Evolutionary conservation across 1,140 invertebrate species (phyloP).

Genomic region (Drosophila dunni): DNA sequence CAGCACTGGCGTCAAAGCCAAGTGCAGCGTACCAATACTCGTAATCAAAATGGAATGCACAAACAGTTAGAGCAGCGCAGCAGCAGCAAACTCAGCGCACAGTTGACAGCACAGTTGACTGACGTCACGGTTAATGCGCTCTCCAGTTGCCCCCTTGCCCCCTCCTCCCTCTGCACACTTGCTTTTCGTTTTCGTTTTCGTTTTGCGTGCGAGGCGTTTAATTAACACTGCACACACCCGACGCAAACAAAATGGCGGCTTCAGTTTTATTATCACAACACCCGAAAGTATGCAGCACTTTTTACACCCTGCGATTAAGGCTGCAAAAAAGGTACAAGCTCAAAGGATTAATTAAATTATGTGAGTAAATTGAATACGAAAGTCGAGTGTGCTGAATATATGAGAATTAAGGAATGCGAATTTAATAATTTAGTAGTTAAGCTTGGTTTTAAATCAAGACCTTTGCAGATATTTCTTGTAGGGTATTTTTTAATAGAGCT

Average conservation of each 20-base stretch:
- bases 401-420: too few relatives aligned
- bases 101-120: conserved; percentile 14
- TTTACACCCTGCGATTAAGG: neutral
- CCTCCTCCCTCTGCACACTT: too few relatives aligned
- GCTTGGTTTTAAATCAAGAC: too few relatives aligned
- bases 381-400: too few relatives aligned
- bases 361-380: neutral
- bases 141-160: conserved; percentile 40
- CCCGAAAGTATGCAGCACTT: conserved; percentile 50
- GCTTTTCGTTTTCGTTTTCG: neutral
- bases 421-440: too few relatives aligned
- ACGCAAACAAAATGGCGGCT: conserved; percentile 55
- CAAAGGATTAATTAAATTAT: neutral
- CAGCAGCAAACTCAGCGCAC: neutral
- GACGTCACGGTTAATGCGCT: conserved; percentile 53
- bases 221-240: conserved; percentile 40
- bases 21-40: conserved; percentile 58
- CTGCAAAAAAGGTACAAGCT: neutral
- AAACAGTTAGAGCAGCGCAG: conserved; percentile 47
- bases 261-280: conserved; percentile 36
- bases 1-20: too few relatives aligned
- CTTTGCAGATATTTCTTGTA: neutral
- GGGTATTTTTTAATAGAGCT: neutral
- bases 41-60: conserved; percentile 50
- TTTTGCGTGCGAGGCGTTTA: conserved; percentile 23